These are phyloP conservation scores for Elanoides forficatus DNA, from an alignment of 2,113 vertebrate genomes.

Conservation along the genomic window DNA sequence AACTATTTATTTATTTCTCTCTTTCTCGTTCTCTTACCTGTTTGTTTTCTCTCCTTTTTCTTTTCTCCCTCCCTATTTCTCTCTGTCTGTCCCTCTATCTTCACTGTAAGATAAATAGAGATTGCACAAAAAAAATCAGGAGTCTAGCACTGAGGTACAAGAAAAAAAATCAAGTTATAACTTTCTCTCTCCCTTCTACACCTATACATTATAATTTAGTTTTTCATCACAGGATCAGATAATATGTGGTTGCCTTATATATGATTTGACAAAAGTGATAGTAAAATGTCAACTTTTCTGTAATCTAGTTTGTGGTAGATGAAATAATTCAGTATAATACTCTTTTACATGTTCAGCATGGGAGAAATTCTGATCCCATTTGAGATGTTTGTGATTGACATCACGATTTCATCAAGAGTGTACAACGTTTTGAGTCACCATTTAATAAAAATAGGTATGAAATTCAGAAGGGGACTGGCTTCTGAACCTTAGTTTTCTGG, in stretches of 20 bases:
- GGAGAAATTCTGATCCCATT: neutral
- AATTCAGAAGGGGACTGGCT: neutral
- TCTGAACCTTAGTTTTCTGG: neutral
- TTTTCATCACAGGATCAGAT: neutral
- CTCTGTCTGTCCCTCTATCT: neutral
- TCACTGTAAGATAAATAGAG: neutral
- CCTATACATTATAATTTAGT: neutral
- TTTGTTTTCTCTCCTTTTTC: neutral
- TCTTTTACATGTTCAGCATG: neutral
- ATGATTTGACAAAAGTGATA: neutral
- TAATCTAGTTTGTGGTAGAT: neutral
- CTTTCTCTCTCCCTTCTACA: neutral
- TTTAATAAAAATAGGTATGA: neutral
- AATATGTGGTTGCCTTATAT: neutral
- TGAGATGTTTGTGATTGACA: neutral
- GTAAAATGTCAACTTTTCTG: neutral
- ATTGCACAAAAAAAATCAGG: neutral
- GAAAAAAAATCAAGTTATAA: neutral
- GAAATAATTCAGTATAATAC: neutral
- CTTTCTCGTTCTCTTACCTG: too few relatives aligned
- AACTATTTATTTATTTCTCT: neutral
- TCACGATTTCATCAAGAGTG: neutral
- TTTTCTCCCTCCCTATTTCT: neutral
- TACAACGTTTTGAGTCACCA: neutral
- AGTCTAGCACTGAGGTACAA: neutral